Percentiles rank a stretch among this genome's conserved stretches.
Conservation (phyloP, 1,140 invertebrate species). For the Phymastichus coffea region DNA sequence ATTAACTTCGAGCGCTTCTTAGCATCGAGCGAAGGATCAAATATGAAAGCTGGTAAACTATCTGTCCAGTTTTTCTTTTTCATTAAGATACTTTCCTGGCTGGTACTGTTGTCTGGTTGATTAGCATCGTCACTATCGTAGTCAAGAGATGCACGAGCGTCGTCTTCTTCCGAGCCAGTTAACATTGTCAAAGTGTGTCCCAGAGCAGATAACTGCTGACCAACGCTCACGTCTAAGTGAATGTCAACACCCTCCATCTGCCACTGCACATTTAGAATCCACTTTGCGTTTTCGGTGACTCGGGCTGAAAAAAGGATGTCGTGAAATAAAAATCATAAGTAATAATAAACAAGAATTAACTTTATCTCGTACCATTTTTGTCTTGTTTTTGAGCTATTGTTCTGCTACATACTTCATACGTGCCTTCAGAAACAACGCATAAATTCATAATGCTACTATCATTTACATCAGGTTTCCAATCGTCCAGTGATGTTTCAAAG, state of each 20-base stretch:
- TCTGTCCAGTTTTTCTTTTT: slow-evolving; percentile 67
- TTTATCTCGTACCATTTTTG: slow-evolving; percentile 57
- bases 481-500: slow-evolving; percentile 93
- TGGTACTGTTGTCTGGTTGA: slow-evolving; percentile 64
- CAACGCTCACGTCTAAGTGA: slow-evolving; percentile 93
- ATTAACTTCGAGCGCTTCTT: slow-evolving; percentile 90
- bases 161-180: slow-evolving; percentile 83
- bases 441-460: slow-evolving; percentile 89
- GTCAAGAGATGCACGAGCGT: slow-evolving; percentile 66
- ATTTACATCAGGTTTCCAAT: slow-evolving; percentile 91
- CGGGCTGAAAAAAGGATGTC: slow-evolving; percentile 18
- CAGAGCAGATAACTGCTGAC: slow-evolving; percentile 90
- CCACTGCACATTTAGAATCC: slow-evolving; percentile 97
- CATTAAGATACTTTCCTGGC: slow-evolving; percentile 67
- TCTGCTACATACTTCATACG: slow-evolving; percentile 93
- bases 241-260: slow-evolving; percentile 99
- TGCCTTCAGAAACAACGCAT: slow-evolving; percentile 95
- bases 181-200: slow-evolving; percentile 94
- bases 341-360: neutral
- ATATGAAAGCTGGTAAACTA: slow-evolving; percentile 80
- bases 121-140: slow-evolving; percentile 80
- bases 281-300: slow-evolving; percentile 87
- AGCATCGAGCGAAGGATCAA: slow-evolving; percentile 82
- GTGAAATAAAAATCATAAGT: too few relatives aligned
- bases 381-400: slow-evolving; percentile 79